Evolutionary conservation across 2,113 vertebrate species (phyloP).

Genomic region (Cyanoramphus novaezelandiae): DNA sequence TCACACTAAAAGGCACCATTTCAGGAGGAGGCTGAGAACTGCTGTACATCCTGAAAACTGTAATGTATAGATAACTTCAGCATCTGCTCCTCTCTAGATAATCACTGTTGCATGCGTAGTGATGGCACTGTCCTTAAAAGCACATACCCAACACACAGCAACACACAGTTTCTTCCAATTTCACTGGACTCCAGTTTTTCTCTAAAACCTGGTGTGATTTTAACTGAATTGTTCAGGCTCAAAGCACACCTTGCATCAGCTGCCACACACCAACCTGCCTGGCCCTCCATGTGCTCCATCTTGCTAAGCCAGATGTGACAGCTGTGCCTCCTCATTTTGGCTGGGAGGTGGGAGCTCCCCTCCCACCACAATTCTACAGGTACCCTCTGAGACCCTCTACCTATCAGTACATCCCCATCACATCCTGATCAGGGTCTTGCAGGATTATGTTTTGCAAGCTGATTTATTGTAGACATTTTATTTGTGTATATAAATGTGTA

Average conservation of each 20-base stretch:
- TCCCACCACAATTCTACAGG: background rate
- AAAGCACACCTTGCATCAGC: background rate
- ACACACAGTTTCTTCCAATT: background rate
- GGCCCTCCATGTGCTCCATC: no score
- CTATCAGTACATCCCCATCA: background rate
- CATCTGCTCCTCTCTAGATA: background rate
- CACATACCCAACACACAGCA: fast-evolving
- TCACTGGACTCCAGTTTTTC: background rate
- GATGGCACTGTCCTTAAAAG: background rate
- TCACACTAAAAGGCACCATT: background rate
- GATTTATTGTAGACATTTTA: background rate
- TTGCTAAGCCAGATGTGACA: background rate
- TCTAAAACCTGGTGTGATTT: background rate
- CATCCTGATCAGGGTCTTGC: background rate
- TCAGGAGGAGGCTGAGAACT: background rate
- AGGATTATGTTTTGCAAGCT: background rate
- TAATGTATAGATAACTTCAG: background rate
- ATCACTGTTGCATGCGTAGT: fast-evolving
- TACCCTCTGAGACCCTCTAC: background rate
- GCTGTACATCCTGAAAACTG: background rate
- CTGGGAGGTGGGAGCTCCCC: fast-evolving
- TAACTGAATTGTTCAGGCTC: background rate
- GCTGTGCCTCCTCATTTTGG: background rate
- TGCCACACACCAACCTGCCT: background rate
- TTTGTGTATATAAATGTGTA: background rate